Percentiles rank a stretch among this genome's conserved stretches.
Conservation (phyloP, 2,888 invertebrate species). For the Drosophila phalerata region DNA sequence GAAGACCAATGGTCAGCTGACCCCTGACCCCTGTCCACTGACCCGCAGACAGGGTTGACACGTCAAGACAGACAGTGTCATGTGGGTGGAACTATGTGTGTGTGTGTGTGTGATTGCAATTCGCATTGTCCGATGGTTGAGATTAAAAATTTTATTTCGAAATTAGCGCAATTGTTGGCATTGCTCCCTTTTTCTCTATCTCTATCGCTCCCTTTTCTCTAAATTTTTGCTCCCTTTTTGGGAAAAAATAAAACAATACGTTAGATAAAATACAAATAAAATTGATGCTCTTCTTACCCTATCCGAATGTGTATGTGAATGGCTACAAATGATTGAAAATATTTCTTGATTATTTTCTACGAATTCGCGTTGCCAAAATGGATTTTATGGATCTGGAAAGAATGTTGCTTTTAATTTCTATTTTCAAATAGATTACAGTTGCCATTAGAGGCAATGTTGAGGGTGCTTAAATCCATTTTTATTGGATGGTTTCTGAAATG, state of each 20-base stretch:
- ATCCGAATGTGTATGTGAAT: slow-evolving; percentile 16
- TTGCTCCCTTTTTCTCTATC: slow-evolving; percentile 53
- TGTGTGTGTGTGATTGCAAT: slow-evolving; percentile 46
- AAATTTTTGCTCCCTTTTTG: slow-evolving; percentile 43
- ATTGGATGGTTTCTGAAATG: not conserved
- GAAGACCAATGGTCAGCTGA: slow-evolving; percentile 71
- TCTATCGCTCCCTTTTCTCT: slow-evolving; percentile 33
- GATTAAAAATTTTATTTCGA: slow-evolving; percentile 82
- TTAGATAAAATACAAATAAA: slow-evolving; percentile 68
- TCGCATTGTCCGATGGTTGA: slow-evolving; percentile 51
- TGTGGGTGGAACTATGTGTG: slow-evolving; percentile 66
- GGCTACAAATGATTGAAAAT: slow-evolving; percentile 65
- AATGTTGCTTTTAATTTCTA: slow-evolving; percentile 47
- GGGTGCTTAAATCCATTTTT: slow-evolving; percentile 2
- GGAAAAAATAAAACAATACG: slow-evolving; percentile 42
- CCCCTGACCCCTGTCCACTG: slow-evolving; percentile 55
- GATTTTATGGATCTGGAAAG: slow-evolving; percentile 60
- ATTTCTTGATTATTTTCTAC: slow-evolving; percentile 79
- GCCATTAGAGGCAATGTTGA: slow-evolving; percentile 3
- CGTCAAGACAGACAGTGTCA: slow-evolving; percentile 44
- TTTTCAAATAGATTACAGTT: slow-evolving; percentile 7
- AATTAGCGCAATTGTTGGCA: slow-evolving; percentile 84
- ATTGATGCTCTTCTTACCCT: slow-evolving; percentile 50
- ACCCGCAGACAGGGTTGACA: slow-evolving; percentile 71
- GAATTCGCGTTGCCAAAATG: slow-evolving; percentile 59